Conservation (phyloP, 2,113 vertebrate species). For the Bucco capensis region DNA sequence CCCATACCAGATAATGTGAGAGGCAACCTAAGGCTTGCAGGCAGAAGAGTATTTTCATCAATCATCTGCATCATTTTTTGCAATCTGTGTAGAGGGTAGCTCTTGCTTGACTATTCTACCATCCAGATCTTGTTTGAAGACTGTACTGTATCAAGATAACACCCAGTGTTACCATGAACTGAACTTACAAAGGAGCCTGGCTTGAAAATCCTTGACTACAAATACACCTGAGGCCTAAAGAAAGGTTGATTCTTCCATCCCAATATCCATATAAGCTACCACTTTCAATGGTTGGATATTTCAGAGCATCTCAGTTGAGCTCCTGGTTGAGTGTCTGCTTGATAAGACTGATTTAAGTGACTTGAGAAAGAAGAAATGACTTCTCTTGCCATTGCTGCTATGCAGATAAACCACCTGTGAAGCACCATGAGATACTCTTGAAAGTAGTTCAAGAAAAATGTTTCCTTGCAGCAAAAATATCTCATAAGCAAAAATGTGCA, state of each 20-base stretch:
- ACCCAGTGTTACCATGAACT: not conserved
- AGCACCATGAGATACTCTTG: not conserved
- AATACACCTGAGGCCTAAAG: not conserved
- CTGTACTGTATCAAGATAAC: not conserved
- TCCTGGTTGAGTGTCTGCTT: not conserved
- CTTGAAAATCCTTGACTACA: not conserved
- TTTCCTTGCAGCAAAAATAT: not conserved
- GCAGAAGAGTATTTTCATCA: not conserved
- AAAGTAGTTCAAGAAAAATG: not conserved
- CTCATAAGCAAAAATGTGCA: not conserved
- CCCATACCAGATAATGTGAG: not conserved
- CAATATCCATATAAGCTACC: not conserved
- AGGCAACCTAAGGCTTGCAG: not conserved
- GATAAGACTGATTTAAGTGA: not conserved
- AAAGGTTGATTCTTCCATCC: not conserved
- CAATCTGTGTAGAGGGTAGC: not conserved
- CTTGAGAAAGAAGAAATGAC: not conserved
- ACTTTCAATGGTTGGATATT: not conserved
- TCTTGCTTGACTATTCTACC: not conserved
- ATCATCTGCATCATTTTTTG: not conserved
- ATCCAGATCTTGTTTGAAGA: not conserved
- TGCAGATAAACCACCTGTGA: not conserved
- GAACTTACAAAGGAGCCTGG: not conserved
- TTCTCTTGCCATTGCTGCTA: not conserved
- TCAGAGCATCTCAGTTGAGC: not conserved